A percentile compares a stretch with the other conserved stretches of the same genome.
phyloP scores from a whole-genome alignment of 2,888 invertebrate species.

The Cynaeus angustus region DNA sequence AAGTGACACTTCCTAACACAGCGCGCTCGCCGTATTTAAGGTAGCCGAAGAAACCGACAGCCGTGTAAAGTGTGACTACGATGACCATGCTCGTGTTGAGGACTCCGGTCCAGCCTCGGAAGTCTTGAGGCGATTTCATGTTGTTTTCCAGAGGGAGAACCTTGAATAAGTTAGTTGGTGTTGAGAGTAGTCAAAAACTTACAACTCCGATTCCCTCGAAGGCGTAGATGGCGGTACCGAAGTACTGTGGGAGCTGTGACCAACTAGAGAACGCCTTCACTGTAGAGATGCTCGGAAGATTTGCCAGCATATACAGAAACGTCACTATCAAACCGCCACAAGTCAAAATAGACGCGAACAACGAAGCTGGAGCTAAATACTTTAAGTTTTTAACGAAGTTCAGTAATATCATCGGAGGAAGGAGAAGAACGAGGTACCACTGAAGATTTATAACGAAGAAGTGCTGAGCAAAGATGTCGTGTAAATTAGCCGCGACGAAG shows the following conservation, averaged over 20 bases:
- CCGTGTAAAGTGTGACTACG: conserved; percentile 87
- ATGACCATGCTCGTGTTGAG: conserved; percentile 92
- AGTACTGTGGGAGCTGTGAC: conserved; percentile 88
- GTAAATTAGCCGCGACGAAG: conserved; percentile 91
- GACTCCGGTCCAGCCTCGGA: conserved; percentile 89
- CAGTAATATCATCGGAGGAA: conserved; percentile 82
- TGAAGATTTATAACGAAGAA: conserved; percentile 78
- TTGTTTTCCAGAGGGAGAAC: conserved; percentile 93
- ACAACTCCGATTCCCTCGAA: conserved; percentile 96
- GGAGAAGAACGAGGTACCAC: conserved; percentile 80
- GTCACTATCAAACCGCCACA: conserved; percentile 86
- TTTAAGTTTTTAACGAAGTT: conserved; percentile 89
- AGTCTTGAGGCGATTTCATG: conserved; percentile 90
- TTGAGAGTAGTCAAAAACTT: conserved; percentile 67
- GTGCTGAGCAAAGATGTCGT: conserved; percentile 81
- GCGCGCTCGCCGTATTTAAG: conserved; percentile 89
- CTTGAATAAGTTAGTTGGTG: conserved; percentile 63
- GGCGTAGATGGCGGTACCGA: conserved; percentile 96
- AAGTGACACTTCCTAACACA: conserved; percentile 85
- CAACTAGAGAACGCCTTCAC: conserved; percentile 81
- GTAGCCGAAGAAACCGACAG: conserved; percentile 94
- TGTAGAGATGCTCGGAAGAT: conserved; percentile 79
- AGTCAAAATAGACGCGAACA: conserved; percentile 89
- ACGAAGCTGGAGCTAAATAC: conserved; percentile 89
- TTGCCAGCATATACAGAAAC: conserved; percentile 88